A percentile compares a stretch with the other conserved stretches of the same genome.
phyloP scores from a whole-genome alignment of 2,888 invertebrate species.

The Folsomia candida region DNA sequence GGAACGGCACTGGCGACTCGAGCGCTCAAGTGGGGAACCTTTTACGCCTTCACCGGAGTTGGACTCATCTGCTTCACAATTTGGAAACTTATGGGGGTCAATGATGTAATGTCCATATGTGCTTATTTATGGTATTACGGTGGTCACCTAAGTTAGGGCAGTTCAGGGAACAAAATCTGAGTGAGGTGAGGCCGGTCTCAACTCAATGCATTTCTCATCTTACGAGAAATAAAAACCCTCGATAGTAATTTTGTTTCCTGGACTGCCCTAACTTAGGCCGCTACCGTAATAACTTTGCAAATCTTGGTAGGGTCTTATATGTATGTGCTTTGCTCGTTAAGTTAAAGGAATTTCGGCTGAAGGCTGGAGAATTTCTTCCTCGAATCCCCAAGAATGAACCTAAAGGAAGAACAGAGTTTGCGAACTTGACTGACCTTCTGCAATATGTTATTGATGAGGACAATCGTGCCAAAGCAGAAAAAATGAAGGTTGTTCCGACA shows the following conservation, averaged over 20 bases:
- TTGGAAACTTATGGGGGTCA: constrained; percentile 85
- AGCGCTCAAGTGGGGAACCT: constrained; percentile 82
- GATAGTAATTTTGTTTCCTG: background rate
- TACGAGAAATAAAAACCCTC: no score
- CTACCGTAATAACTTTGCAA: no score
- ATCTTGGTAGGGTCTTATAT: no score
- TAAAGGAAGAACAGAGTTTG: constrained; percentile 81
- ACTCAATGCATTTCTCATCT: no score
- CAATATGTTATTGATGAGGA: constrained; percentile 63
- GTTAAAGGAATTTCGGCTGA: constrained; percentile 77
- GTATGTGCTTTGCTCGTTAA: constrained; percentile 52
- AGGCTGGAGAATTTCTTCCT: constrained; percentile 75
- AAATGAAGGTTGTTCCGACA: no score
- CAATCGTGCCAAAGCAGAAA: constrained; percentile 28
- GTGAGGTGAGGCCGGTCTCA: no score
- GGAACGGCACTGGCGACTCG: constrained; percentile 75
- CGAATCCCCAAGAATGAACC: constrained; percentile 74
- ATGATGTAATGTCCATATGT: constrained; percentile 74
- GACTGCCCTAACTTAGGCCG: no score
- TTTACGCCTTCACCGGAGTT: constrained; percentile 83
- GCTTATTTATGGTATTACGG: no score
- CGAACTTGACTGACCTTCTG: constrained; percentile 76
- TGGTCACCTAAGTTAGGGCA: no score
- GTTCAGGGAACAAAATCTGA: no score
- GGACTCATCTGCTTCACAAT: constrained; percentile 75